Evolutionary conservation across 1,140 invertebrate species (phyloP), one percentile per base, ranked within the genome.

Genomic region (Aphelenchoides besseyi): DNA sequence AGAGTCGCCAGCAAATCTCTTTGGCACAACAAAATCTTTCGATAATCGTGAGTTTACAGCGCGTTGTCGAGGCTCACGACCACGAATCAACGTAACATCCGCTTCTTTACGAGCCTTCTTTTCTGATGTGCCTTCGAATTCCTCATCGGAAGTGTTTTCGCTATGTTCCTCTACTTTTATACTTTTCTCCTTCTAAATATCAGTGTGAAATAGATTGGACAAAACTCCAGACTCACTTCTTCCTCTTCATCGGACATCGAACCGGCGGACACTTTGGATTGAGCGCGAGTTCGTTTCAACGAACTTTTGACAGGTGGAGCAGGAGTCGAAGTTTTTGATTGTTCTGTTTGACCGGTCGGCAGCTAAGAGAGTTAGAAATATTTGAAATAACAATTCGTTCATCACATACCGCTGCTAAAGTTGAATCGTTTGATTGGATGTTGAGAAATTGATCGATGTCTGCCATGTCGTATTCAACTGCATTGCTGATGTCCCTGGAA

Each of bases 11-110:
- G 30, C 36, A 53, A 66, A 66, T 33, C 36, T 66, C 32, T 66
- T 66, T 30, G 63, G 63, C 12, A 66, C 30, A 16, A 66, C 63
- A 66, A 36, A 66, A 30, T 66, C 63, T 53, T 66, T 12, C n/a
- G 12, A 16, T 23, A 66, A 53, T 29, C 63, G 30, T 16, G 32
- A 37, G 3, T 29, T 66, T 23, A 32, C 16, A 12, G 12, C n/a
- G n/a, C 63, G 63, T 36, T 33, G 32, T n/a, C 63, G 30, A 32
- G 63, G 63, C 30, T 29, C 32, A 2, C 63, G 30, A 30, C 63
- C 63, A 12, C 16, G 12, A 33, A 66, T 66, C 63, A 66, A 37
- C 16, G 63, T n/a, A 33, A 66, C 63, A 29, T 12, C 16, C n/a
- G 41, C 41, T 23, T 23, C 12, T 23, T 59, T 59, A 8, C 55